Evolutionary conservation across 1,140 invertebrate species (phyloP), one percentile per base, ranked within the genome.

Genomic region (Holotrichia oblita): DNA sequence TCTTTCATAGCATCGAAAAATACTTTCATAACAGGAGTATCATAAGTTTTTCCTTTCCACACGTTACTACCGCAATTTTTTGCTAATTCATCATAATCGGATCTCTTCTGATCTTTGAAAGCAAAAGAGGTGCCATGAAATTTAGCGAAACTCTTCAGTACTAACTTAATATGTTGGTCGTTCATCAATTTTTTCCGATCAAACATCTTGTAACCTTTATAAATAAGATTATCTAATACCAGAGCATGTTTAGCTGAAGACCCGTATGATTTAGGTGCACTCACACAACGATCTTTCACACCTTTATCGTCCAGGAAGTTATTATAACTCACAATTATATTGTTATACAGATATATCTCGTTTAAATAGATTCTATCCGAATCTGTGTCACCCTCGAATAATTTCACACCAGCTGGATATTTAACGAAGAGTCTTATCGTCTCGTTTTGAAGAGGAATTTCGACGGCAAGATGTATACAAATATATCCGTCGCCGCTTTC

Each of bases 211-310:
- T 86, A 91, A 0, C 87, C 87, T 12, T 79, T 48, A 0, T 80
- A 55, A 44, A 84, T 83, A 9, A 92, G 81, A 83, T 92, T 90
- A 81, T 91, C 88, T 73, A 92, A 82, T 24, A 91, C 82, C 8
- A 90, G 87, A 20, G 88, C 84, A 24, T 87, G 82, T 55, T 88
- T 85, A 9, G 40, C 79, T 2, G 74, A 73, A n/a, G 80, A 85
- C 14, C 82, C 85, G n/a, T 87, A 88, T 78, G 87, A 90, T 74
- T 85, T 86, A 2, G 85, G 77, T 17, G 81, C 81, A 10, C 82
- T 81, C 10, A 78, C 22, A 61, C 85, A 85, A 0, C 34, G 40
- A 7, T 79, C 44, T 22, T 73, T n/a, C 0, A 81, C 40, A 20
- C 22, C 22, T 55, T 24, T 40, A 2, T 42, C 40, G 10, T 14